These are phyloP conservation scores for Damaliscus lunatus DNA, from an alignment of 2,113 vertebrate species.

Conservation along the genomic window DNA sequence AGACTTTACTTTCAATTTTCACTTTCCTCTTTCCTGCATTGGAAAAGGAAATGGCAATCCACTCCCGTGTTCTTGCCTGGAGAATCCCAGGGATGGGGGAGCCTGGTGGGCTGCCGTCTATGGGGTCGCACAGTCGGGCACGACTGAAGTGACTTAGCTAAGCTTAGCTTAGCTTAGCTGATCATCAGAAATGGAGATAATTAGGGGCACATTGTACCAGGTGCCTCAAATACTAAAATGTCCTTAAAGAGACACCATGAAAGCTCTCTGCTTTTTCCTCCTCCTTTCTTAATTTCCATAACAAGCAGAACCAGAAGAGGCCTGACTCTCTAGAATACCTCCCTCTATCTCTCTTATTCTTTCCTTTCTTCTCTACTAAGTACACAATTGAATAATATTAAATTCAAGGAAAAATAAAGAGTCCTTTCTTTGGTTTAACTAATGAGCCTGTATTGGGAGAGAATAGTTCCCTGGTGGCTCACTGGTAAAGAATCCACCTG, in stretches of 20 bases:
- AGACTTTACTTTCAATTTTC: no score
- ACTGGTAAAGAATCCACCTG: neutral
- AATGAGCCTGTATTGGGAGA: neutral
- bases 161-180: no score
- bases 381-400: neutral
- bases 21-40: no score
- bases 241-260: neutral
- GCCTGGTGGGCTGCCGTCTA: accelerated
- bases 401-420: neutral
- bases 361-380: no score
- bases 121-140: no score
- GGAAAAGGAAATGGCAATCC: no score
- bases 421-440: neutral
- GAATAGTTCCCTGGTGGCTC: neutral
- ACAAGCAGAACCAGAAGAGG: neutral
- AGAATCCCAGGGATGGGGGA: no score
- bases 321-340: neutral
- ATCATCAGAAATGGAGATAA: neutral
- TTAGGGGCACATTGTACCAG: neutral
- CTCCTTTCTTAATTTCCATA: neutral
- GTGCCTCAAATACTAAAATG: neutral
- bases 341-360: neutral
- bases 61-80: no score
- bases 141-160: accelerated
- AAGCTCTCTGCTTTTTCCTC: neutral